These are phyloP conservation scores for Vandiemenella viatica DNA, from an alignment of 2,888 invertebrate genomes.

Conservation along the genomic window DNA sequence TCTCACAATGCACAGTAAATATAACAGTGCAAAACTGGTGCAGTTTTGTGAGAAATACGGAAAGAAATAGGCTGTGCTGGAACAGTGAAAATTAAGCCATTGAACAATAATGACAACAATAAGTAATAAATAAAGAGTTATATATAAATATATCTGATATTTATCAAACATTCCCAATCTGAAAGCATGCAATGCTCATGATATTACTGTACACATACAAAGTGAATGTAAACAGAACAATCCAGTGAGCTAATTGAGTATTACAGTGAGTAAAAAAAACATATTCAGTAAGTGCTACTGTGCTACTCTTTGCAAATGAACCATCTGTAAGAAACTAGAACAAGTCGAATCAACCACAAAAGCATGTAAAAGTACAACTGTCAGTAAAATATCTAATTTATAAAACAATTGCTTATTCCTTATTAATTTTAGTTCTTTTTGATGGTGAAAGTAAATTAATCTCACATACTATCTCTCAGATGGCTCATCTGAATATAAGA, in stretches of 20 bases:
- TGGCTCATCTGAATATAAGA: no score
- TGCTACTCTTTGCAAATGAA: background rate
- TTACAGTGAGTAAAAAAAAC: conserved; percentile 4
- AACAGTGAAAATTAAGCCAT: conserved; percentile 18
- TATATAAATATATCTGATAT: conserved; percentile 8
- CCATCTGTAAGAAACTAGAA: no score
- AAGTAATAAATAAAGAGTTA: conserved; percentile 4
- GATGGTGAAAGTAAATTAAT: no score
- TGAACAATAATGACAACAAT: conserved; percentile 14
- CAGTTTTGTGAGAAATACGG: conserved; percentile 16
- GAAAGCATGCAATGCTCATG: conserved; percentile 16
- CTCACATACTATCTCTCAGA: no score
- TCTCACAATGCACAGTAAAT: conserved; percentile 17
- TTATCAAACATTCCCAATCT: conserved; percentile 16
- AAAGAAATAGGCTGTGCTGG: conserved; percentile 15
- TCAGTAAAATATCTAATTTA: no score
- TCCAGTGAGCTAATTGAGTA: conserved; percentile 6
- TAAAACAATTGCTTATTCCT: no score
- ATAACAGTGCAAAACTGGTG: conserved; percentile 15
- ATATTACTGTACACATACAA: conserved; percentile 9
- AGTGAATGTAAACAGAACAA: conserved; percentile 12
- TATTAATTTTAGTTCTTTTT: no score
- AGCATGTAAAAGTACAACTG: no score
- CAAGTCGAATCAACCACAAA: no score
- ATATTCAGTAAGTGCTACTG: background rate